These are phyloP conservation scores for Myotis myotis DNA, from an alignment of 2,797 vertebrate genomes.

Conservation along the genomic window DNA sequence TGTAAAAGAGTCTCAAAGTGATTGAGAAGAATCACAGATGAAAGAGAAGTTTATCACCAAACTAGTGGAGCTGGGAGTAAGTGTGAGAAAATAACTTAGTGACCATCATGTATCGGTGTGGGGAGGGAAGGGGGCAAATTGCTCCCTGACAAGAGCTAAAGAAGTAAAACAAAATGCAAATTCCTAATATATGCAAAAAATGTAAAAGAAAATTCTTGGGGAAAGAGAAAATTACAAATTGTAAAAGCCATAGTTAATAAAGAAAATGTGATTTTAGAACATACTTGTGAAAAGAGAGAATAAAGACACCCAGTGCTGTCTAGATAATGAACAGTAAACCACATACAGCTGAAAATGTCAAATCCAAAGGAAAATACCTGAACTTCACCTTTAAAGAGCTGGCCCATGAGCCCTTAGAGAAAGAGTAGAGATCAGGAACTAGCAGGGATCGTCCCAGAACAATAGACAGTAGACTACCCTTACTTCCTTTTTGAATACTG, in stretches of 20 bases:
- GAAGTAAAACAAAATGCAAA: slow-evolving; percentile 24
- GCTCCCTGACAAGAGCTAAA: background rate
- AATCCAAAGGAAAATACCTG: background rate
- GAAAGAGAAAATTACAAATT: slow-evolving; percentile 28
- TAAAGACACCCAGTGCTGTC: background rate
- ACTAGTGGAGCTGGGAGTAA: background rate
- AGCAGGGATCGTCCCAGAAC: background rate
- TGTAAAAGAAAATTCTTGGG: background rate
- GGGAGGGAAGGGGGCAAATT: background rate
- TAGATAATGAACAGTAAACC: background rate
- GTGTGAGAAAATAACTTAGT: slow-evolving; percentile 25
- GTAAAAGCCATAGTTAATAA: background rate
- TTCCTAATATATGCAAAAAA: background rate
- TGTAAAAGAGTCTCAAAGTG: background rate
- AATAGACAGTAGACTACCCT: background rate
- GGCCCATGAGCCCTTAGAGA: background rate
- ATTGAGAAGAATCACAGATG: background rate
- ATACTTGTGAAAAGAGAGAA: background rate
- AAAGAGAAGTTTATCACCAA: background rate
- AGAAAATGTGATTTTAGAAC: background rate
- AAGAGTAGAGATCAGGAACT: background rate
- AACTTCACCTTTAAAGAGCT: background rate
- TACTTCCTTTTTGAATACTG: background rate
- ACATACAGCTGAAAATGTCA: background rate
- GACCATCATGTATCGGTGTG: background rate